Evolutionary conservation across 2,888 invertebrate species (phyloP).

Genomic region (Chrysina gloriosa): DNA sequence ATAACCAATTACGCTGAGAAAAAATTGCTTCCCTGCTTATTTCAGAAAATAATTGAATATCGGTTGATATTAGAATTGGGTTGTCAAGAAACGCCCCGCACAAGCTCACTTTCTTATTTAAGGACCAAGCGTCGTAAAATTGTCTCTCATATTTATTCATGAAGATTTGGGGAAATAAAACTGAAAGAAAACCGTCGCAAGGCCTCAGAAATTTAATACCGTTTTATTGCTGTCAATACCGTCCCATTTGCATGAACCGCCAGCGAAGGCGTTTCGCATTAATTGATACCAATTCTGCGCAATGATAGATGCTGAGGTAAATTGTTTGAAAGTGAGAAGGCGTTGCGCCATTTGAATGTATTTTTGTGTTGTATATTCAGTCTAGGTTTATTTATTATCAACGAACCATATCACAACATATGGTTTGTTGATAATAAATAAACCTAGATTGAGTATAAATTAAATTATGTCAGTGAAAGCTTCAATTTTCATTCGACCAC

Average conservation of each 20-base stretch:
- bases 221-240: slow-evolving; percentile 2
- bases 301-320: too few relatives aligned
- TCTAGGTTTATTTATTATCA: too few relatives aligned
- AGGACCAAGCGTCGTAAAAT: slow-evolving; percentile 16
- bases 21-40: slow-evolving; percentile 6
- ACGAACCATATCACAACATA: too few relatives aligned
- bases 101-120: slow-evolving; percentile 3
- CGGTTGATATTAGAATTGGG: neutral
- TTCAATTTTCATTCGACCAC: too few relatives aligned
- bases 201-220: slow-evolving; percentile 2
- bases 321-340: too few relatives aligned
- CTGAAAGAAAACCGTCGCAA: neutral
- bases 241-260: neutral
- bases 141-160: slow-evolving; percentile 35
- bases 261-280: neutral
- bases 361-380: too few relatives aligned
- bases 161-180: slow-evolving; percentile 16
- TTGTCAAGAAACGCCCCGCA: neutral
- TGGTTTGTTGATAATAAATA: too few relatives aligned
- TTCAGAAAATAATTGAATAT: slow-evolving; percentile 14
- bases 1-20: neutral
- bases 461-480: too few relatives aligned
- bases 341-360: too few relatives aligned
- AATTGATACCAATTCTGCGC: neutral
- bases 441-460: too few relatives aligned